phyloP scores from a whole-genome alignment of 2,113 vertebrate species.

The Lagopus leucura region DNA sequence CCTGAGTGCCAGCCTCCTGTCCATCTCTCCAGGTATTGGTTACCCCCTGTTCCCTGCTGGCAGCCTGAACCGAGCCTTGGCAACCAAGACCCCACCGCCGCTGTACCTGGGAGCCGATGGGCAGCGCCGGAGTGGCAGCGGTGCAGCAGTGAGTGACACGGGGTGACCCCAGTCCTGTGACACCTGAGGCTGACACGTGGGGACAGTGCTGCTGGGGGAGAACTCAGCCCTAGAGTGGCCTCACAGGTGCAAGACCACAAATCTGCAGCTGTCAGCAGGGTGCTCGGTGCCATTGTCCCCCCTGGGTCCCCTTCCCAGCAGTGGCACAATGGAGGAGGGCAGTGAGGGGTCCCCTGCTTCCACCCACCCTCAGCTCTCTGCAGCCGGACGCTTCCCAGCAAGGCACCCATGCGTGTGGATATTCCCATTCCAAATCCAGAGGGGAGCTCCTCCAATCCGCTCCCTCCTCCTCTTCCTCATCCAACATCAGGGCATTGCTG shows the following conservation, averaged over 20 bases:
- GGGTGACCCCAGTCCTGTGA: fast-evolving
- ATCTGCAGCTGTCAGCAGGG: not conserved
- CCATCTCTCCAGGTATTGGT: slow-evolving; percentile 77
- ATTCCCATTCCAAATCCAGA: not conserved
- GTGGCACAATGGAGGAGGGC: not conserved
- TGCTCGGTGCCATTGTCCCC: not conserved
- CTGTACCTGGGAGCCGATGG: slow-evolving; percentile 80
- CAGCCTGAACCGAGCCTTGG: slow-evolving; percentile 79
- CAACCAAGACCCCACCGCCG: slow-evolving; percentile 84
- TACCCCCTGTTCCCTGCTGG: slow-evolving; percentile 85
- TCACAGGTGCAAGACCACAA: not conserved
- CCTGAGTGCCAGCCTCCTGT: fast-evolving
- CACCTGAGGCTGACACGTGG: not conserved
- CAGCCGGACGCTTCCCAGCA: not conserved
- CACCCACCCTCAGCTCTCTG: not conserved
- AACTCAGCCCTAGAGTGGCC: no score
- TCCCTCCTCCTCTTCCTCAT: not conserved
- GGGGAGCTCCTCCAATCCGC: fast-evolving
- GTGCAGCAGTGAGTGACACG: slow-evolving; percentile 74
- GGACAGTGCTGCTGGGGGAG: fast-evolving
- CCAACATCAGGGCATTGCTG: fast-evolving
- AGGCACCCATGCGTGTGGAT: not conserved
- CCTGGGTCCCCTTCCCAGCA: no score
- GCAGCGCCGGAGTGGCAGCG: slow-evolving; percentile 75
- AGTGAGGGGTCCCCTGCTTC: not conserved